Evolutionary conservation across 2,888 invertebrate species (phyloP).

Genomic region (Tiphia femorata): DNA sequence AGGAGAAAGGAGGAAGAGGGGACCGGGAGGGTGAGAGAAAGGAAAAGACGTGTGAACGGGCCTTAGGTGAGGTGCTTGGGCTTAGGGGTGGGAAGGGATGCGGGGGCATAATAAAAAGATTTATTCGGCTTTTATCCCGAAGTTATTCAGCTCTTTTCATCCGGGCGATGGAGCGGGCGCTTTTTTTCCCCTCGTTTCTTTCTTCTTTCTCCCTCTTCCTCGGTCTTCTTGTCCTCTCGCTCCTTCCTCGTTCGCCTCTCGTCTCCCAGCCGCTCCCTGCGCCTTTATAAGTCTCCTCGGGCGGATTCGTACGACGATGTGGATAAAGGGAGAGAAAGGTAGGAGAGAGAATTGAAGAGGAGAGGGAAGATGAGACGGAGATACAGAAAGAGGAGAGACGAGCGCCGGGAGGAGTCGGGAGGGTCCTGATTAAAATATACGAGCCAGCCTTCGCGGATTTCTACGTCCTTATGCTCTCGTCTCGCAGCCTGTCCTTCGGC

Average conservation of each 20-base stretch:
- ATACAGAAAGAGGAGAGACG: slow-evolving; percentile 34
- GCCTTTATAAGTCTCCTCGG: slow-evolving; percentile 44
- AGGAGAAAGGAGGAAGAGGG: slow-evolving; percentile 10
- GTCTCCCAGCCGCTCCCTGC: slow-evolving; percentile 18
- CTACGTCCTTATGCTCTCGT: slow-evolving; percentile 43
- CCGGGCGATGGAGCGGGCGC: slow-evolving; percentile 51
- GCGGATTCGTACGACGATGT: slow-evolving; percentile 42
- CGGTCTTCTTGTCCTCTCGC: slow-evolving; percentile 13
- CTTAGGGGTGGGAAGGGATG: slow-evolving; percentile 49
- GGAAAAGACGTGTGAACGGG: slow-evolving; percentile 47
- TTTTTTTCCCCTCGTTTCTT: slow-evolving; percentile 47
- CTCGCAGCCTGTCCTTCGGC: background rate
- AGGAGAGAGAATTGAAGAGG: slow-evolving; percentile 35
- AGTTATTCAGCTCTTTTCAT: slow-evolving; percentile 68
- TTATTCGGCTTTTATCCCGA: slow-evolving; percentile 68
- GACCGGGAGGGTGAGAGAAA: slow-evolving; percentile 18
- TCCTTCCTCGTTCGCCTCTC: slow-evolving; percentile 30
- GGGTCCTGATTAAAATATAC: slow-evolving; percentile 66
- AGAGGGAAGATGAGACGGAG: slow-evolving; percentile 29
- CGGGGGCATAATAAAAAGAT: slow-evolving; percentile 68
- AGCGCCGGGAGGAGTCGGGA: slow-evolving; percentile 42
- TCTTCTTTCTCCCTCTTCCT: slow-evolving; percentile 33
- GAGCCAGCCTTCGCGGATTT: slow-evolving; percentile 61
- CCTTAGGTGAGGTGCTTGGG: slow-evolving; percentile 43
- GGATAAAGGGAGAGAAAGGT: slow-evolving; percentile 31